Conservation (phyloP, 1,140 invertebrate species). For the Leptinotarsa defecta region DNA sequence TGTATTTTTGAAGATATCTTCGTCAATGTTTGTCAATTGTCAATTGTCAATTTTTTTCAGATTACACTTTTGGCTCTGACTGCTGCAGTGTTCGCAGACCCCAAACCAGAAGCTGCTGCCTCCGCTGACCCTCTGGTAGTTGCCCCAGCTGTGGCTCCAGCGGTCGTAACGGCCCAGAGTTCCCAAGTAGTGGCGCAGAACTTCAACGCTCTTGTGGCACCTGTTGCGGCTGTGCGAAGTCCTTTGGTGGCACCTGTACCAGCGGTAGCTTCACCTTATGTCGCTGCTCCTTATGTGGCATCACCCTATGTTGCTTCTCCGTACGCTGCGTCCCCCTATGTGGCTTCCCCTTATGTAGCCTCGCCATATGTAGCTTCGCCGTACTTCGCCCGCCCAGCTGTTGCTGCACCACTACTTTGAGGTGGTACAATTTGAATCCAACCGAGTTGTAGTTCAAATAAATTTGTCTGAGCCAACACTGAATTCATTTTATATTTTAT, state of each 20-base stretch:
- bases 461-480: too few species aligned
- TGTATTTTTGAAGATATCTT: too few species aligned
- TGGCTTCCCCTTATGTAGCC: background rate
- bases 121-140: constrained; percentile 24
- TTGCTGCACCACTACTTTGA: too few species aligned
- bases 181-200: constrained; percentile 68
- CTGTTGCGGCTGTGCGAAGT: background rate
- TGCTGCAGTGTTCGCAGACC: constrained; percentile 58
- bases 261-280: background rate
- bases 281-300: constrained; percentile 7
- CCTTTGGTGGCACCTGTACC: background rate
- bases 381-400: background rate
- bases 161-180: constrained; percentile 66
- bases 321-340: background rate
- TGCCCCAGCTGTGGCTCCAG: constrained; percentile 55
- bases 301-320: constrained; percentile 6
- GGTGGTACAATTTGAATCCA: too few species aligned
- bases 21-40: too few species aligned
- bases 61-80: constrained; percentile 48
- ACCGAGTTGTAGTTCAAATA: too few species aligned
- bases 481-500: too few species aligned
- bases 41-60: background rate
- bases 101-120: constrained; percentile 39
- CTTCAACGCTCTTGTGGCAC: constrained; percentile 62
- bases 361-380: constrained; percentile 6